A percentile compares a stretch with the other conserved stretches of the same genome.
These are phyloP conservation scores for Lacanobia oleracea DNA, from an alignment of 2,888 invertebrate genomes.

Conservation along the genomic window DNA sequence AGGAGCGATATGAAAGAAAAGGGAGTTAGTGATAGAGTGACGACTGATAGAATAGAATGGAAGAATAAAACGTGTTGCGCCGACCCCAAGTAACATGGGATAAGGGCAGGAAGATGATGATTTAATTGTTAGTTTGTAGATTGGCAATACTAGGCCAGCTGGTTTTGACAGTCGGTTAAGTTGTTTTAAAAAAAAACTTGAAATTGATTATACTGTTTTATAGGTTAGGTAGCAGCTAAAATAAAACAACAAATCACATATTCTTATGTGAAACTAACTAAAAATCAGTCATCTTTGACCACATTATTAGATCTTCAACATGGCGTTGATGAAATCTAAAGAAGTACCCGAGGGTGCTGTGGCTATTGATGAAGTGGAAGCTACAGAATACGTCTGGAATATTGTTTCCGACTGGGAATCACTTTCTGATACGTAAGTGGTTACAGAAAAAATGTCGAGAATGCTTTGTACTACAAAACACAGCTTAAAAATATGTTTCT, in stretches of 20 bases:
- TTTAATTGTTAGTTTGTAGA: too few species aligned
- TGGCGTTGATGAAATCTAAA: slow-evolving; percentile 90
- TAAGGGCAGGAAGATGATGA: too few species aligned
- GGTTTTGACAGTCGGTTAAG: slow-evolving; percentile 35
- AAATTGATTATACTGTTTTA: not conserved
- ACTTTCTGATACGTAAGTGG: slow-evolving; percentile 90
- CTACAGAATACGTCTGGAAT: slow-evolving; percentile 90
- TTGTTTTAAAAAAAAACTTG: not conserved
- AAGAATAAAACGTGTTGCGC: too few species aligned
- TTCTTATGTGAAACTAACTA: not conserved
- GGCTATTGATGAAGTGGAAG: slow-evolving; percentile 89
- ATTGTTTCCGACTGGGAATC: slow-evolving; percentile 91
- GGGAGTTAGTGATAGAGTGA: too few species aligned
- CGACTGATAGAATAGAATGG: too few species aligned
- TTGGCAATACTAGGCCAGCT: slow-evolving; percentile 34
- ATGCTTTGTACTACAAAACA: not conserved
- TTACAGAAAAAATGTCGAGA: slow-evolving; percentile 28
- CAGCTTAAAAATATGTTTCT: not conserved
- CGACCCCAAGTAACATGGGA: too few species aligned
- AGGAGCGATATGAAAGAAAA: too few species aligned
- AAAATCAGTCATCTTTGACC: not conserved
- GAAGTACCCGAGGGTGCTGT: slow-evolving; percentile 92
- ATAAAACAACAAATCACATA: not conserved
- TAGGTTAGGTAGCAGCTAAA: slow-evolving; percentile 31
- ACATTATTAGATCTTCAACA: slow-evolving; percentile 64